phyloP scores from a whole-genome alignment of 2,113 vertebrate species.

The Platichthys stellatus region DNA sequence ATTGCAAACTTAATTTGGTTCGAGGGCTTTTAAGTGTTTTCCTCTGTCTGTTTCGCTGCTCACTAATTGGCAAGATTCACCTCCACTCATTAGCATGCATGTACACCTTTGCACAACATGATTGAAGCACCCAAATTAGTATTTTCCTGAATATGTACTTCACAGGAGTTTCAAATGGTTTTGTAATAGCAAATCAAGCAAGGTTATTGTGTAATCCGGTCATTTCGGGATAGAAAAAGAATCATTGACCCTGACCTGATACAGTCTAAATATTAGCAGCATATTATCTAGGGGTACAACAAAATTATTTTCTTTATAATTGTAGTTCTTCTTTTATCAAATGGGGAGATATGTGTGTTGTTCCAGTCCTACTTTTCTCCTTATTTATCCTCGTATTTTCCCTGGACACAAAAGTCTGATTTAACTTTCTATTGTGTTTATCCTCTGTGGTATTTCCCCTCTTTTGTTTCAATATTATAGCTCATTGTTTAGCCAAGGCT shows the following conservation, averaged over 20 bases:
- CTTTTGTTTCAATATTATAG: neutral
- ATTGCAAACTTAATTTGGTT: constrained; percentile 8
- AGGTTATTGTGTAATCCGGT: neutral
- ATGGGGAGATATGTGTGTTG: too few relatives aligned
- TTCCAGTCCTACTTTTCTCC: too few relatives aligned
- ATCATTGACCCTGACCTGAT: neutral
- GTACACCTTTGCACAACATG: constrained; percentile 8
- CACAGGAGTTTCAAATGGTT: constrained; percentile 9
- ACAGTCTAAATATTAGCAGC: too few relatives aligned
- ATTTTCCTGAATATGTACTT: constrained; percentile 19
- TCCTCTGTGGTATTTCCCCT: too few relatives aligned
- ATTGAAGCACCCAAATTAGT: neutral
- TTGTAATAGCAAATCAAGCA: neutral
- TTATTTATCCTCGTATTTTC: too few relatives aligned
- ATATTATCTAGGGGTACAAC: too few relatives aligned
- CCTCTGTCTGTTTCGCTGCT: neutral
- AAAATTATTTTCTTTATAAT: too few relatives aligned
- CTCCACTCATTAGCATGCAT: constrained; percentile 4
- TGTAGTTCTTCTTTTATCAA: too few relatives aligned
- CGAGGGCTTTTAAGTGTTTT: constrained; percentile 3
- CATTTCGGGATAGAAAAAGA: too few relatives aligned
- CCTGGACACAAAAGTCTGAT: too few relatives aligned
- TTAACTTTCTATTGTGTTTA: too few relatives aligned
- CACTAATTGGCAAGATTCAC: constrained; percentile 20
- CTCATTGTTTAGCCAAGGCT: constrained; percentile 5